Evolutionary conservation across 2,113 vertebrate genomes (phyloP).

Genomic region (Chionodraco myersi): DNA sequence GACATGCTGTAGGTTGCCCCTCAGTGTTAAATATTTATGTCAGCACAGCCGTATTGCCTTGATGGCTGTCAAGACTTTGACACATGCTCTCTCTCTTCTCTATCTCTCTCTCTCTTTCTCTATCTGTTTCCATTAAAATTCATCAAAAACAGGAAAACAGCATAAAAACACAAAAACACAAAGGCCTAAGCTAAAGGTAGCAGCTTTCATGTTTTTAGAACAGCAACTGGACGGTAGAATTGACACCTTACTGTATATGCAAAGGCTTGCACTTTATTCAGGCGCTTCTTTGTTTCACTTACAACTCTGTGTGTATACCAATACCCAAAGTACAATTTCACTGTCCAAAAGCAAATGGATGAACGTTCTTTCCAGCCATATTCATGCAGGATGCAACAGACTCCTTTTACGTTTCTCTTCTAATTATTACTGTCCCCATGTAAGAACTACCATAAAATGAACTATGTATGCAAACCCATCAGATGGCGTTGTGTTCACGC

Average conservation of each 20-base stretch:
- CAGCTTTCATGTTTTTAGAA: conserved; percentile 18
- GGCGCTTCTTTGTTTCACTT: not conserved
- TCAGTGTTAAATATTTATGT: conserved; percentile 87
- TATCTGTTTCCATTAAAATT: conserved; percentile 75
- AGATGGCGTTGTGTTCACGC: not conserved
- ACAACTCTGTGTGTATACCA: not conserved
- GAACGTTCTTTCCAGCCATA: not conserved
- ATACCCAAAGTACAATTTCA: not conserved
- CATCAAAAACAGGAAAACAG: conserved; percentile 65
- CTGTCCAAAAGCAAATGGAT: not conserved
- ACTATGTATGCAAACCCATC: not conserved
- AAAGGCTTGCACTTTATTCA: conserved; percentile 17
- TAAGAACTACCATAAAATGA: not conserved
- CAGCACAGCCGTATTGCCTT: conserved; percentile 78
- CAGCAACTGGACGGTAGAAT: not conserved
- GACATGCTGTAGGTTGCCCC: conserved; percentile 84
- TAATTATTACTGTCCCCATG: not conserved
- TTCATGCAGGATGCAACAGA: not conserved
- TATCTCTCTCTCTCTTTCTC: conserved; percentile 61
- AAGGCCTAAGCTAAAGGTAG: conserved; percentile 36
- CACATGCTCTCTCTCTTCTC: conserved; percentile 72
- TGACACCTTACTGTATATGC: not conserved
- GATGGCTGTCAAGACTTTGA: conserved; percentile 85
- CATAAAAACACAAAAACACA: conserved; percentile 50
- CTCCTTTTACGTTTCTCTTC: not conserved